phyloP scores from a whole-genome alignment of 2,797 vertebrate genomes.

The Vespertilio murinus region DNA sequence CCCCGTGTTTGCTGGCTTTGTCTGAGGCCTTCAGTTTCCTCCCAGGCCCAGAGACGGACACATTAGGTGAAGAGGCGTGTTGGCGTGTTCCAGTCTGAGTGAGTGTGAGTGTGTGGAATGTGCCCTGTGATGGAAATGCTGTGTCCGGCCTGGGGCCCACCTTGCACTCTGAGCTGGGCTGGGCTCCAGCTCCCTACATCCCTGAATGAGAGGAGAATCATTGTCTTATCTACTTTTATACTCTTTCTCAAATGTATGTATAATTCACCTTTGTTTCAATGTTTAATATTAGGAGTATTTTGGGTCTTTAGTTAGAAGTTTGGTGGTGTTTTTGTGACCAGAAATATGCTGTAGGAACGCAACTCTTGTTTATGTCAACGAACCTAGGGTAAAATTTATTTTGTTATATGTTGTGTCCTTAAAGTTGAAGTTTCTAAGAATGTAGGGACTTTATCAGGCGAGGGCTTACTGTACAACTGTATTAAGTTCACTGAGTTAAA shows the following conservation, averaged over 20 bases:
- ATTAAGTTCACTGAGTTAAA: slow-evolving; percentile 21
- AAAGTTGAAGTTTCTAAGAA: neutral
- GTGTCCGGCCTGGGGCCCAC: neutral
- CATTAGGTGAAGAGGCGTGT: neutral
- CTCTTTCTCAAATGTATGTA: neutral
- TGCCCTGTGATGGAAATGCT: neutral
- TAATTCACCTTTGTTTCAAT: neutral
- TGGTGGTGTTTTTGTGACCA: neutral
- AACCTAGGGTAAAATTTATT: neutral
- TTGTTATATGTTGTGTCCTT: neutral
- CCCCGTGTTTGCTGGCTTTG: neutral
- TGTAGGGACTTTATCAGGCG: neutral
- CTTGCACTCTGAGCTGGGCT: neutral
- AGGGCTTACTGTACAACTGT: neutral
- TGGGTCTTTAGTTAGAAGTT: neutral
- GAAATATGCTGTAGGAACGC: neutral
- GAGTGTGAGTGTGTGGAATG: neutral
- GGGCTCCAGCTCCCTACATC: neutral
- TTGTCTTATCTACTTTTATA: neutral
- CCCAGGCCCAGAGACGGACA: neutral
- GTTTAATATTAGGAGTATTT: neutral
- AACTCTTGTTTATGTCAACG: neutral
- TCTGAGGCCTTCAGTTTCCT: neutral
- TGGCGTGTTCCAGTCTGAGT: neutral
- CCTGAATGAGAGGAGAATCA: neutral